Percentiles rank a stretch among this genome's conserved stretches.
phyloP scores from a whole-genome alignment of 2,797 vertebrate species.

The Rhinogobio ventralis region DNA sequence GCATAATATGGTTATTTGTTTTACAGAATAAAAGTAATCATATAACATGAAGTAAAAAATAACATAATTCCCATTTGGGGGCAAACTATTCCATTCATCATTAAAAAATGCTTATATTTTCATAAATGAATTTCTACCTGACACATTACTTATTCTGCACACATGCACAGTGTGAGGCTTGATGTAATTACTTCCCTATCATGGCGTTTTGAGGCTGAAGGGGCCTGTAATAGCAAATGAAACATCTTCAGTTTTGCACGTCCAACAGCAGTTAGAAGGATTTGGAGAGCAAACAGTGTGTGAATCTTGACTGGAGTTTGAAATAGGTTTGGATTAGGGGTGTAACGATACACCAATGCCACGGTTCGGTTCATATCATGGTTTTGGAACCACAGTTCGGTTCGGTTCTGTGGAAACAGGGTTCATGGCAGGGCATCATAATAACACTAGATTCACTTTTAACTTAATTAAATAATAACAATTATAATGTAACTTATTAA shows the following conservation, averaged over 20 bases:
- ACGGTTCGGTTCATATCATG: no score
- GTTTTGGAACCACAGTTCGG: no score
- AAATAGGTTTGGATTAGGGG: constrained; percentile 21
- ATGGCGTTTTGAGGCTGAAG: constrained; percentile 21
- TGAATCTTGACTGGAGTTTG: constrained; percentile 41
- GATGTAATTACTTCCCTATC: constrained; percentile 18
- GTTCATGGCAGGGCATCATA: no score
- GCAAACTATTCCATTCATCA: background rate
- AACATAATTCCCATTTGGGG: background rate
- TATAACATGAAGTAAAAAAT: background rate
- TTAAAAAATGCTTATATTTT: background rate
- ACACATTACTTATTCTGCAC: constrained; percentile 8
- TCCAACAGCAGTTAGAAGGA: constrained; percentile 19
- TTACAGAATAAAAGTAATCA: background rate
- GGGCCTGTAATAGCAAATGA: constrained; percentile 34
- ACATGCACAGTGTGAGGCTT: background rate
- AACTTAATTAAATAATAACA: no score
- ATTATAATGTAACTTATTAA: no score
- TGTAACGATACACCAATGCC: no score
- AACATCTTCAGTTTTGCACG: constrained; percentile 36
- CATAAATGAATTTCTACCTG: background rate
- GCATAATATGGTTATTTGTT: background rate
- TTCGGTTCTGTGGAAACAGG: no score
- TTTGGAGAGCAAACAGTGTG: constrained; percentile 38
- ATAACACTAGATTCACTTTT: no score